Evolutionary conservation across 2,113 vertebrate species (phyloP).

Genomic region (Camelus bactrianus): DNA sequence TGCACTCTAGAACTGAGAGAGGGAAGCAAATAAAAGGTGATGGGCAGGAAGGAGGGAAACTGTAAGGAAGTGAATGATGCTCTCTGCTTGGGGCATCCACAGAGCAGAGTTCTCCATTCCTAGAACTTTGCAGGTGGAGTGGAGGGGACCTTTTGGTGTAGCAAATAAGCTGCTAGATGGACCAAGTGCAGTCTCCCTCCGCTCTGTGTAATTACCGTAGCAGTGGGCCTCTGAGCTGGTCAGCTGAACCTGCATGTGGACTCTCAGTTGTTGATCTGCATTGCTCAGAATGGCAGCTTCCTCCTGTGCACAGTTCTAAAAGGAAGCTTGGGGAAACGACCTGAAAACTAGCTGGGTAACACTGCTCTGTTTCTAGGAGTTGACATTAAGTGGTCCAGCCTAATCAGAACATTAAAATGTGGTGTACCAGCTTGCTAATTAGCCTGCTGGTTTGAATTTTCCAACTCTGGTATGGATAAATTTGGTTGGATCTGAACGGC

Average conservation of each 20-base stretch:
- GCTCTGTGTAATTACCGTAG: constrained; percentile 43
- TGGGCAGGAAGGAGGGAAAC: neutral
- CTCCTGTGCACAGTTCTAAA: neutral
- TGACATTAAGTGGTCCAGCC: constrained; percentile 25
- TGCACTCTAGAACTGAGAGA: neutral
- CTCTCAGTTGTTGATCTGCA: constrained; percentile 2
- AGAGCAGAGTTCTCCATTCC: neutral
- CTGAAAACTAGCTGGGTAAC: neutral
- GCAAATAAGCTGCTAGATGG: neutral
- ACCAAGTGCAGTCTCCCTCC: neutral
- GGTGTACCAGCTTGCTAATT: neutral
- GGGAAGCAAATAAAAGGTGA: neutral
- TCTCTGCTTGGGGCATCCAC: neutral
- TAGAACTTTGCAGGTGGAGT: neutral
- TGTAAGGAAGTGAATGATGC: neutral
- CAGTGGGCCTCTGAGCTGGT: constrained; percentile 9
- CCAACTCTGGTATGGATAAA: neutral
- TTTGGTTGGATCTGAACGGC: neutral
- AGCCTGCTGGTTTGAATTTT: neutral
- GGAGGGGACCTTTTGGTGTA: neutral
- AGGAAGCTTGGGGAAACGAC: neutral
- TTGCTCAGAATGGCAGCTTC: constrained; percentile 14
- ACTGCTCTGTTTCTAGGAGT: neutral
- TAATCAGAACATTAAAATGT: neutral
- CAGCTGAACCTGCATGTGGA: constrained; percentile 43